Evolutionary conservation across 2,797 vertebrate species (phyloP), one percentile per base, ranked within the genome.

Genomic region (Perdix hodgsoniae): DNA sequence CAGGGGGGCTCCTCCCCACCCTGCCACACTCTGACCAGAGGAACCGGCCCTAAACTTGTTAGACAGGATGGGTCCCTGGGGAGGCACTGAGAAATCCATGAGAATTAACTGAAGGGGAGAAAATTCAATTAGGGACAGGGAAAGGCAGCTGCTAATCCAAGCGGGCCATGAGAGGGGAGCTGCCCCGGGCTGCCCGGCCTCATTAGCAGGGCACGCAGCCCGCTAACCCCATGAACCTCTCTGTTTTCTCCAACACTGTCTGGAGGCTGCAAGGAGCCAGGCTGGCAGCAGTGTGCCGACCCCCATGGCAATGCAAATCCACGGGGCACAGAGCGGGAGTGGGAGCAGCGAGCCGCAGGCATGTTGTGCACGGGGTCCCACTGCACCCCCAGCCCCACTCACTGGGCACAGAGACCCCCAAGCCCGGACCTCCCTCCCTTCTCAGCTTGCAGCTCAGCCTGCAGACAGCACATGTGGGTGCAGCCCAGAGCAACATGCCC

Each of bases 21-120:
- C 1, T 6, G 70, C 56, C 37, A 0, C 2, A 5, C 71, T 80
- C 76, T 69, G 76, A 73, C 59, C 7, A 1, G 79, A 8, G 4
- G 4, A n/a, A 33, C 75, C 4, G 26, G 81, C 81, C 87, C 88
- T 94, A 94, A 95, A 96, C 90, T 70, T 80, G 86, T 92, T 95
- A 94, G 91, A 65, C 85, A 93, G 91, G 88, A 84, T 4, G 2
- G 40, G 81, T 95, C 94, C 82, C 81, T 1, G 60, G 90, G 91
- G 94, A 96, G 86, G 91, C 81, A 67, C 74, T 45, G 59, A 93
- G 93, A 90, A 96, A 95, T 90, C 90, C 61, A 91, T 88, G 86
- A 96, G 91, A 96, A 95, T 95, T 93, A 95, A 94, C 84, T 94
- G 94, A 88, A 60, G 73, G 88, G 80, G 79, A 83, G 83, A 93